Conservation (phyloP, 2,113 vertebrate species). For the Rousettus leschenaultii region DNA sequence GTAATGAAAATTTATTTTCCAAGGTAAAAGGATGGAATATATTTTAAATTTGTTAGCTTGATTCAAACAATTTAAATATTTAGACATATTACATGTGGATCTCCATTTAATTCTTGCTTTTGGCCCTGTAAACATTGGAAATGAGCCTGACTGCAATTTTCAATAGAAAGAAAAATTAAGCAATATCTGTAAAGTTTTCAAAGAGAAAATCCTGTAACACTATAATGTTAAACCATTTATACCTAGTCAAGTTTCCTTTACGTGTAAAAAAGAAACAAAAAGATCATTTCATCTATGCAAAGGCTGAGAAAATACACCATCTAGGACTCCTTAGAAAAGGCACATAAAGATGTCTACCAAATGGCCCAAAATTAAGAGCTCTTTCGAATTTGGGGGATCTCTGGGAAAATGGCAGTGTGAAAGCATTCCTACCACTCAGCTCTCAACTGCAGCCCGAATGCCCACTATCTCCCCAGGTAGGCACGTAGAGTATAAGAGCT, state of each 20-base stretch:
- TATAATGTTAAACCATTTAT: not conserved
- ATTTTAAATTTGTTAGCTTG: not conserved
- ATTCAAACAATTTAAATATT: constrained; percentile 21
- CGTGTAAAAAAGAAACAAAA: not conserved
- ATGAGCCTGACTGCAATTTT: not conserved
- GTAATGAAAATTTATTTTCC: constrained; percentile 13
- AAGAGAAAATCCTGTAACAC: not conserved
- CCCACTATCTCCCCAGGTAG: not conserved
- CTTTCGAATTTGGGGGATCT: not conserved
- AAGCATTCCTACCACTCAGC: not conserved
- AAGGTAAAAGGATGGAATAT: not conserved
- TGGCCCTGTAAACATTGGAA: not conserved
- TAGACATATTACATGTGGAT: not conserved
- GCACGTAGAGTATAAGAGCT: not conserved
- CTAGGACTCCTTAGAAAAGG: not conserved
- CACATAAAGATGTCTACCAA: not conserved
- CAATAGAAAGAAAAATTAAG: constrained; percentile 14
- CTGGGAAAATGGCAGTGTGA: not conserved
- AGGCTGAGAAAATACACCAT: not conserved
- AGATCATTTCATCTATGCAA: constrained; percentile 25
- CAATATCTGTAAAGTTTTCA: not conserved
- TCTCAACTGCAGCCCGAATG: not conserved
- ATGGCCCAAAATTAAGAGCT: not conserved
- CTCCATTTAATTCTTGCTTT: not conserved
- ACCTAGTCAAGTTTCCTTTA: not conserved